These are phyloP conservation scores for Macropus fuliginosus DNA, from an alignment of 2,797 vertebrate species.

Conservation along the genomic window DNA sequence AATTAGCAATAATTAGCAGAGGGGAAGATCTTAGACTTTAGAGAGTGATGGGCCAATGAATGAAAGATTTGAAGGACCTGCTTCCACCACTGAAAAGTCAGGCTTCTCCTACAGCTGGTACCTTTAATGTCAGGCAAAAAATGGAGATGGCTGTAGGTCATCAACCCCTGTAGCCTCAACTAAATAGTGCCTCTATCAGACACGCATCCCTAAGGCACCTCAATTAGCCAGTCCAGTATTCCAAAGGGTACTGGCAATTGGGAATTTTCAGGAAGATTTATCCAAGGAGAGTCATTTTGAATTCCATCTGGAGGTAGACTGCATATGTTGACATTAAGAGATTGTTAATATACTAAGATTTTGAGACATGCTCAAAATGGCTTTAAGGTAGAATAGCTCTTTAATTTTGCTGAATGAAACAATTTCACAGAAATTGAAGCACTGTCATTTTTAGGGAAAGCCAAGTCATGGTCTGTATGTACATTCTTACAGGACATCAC, in stretches of 20 bases:
- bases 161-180: background rate
- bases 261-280: slow-evolving; percentile 49
- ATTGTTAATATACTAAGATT: slow-evolving; percentile 55
- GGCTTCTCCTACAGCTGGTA: background rate
- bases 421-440: slow-evolving; percentile 6
- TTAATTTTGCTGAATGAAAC: slow-evolving; percentile 29
- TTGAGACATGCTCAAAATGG: slow-evolving; percentile 38
- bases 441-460: background rate
- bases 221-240: slow-evolving; percentile 58
- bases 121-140: background rate
- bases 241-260: slow-evolving; percentile 44
- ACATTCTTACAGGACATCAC: background rate
- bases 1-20: background rate
- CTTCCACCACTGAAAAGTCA: background rate
- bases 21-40: background rate
- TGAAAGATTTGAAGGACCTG: background rate
- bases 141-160: background rate
- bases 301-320: slow-evolving; percentile 18
- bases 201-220: slow-evolving; percentile 49
- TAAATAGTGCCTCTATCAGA: background rate
- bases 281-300: slow-evolving; percentile 26
- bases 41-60: background rate
- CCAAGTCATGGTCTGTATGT: background rate
- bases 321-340: slow-evolving; percentile 45
- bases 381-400: slow-evolving; percentile 29